Evolutionary conservation across 2,888 invertebrate genomes (phyloP), one percentile per base, ranked within the genome.

Genomic region (Xestia c-nigrum): DNA sequence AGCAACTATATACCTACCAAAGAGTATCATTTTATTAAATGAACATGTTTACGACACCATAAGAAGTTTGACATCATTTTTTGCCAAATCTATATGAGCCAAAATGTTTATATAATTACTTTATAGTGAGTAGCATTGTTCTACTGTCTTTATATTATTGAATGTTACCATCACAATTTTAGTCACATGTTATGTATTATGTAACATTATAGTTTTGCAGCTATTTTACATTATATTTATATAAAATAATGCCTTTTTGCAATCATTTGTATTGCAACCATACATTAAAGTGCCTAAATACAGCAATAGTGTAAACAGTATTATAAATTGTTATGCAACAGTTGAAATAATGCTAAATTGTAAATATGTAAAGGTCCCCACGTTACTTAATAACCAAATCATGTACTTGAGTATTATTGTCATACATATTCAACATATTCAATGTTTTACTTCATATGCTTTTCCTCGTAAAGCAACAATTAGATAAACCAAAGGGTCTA

Each of bases 1-100:
- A 68, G 71, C 74, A 80, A 76, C 52, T 70, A 68, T 75, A 77
- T 85, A 89, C 87, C 87, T 85, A 89, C 87, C 88, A 89, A 89
- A 87, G 87, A 88, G 74, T 84, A 76, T 81, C 72, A 82, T 85
- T 66, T 66, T 70, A 63, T 63, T 70, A 73, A 72, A 47, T 78
- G 55, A 75, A 72, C 80, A 68, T 76, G 55, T 78, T 78, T 74
- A 57, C 55, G 10, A 79, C 50, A 71, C 71, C 21, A 3, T 57
- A 55, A 38, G 52, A 67, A 70, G 50, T 82, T 72, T 67, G 50
- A 78, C 66, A 85, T 57, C 1, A 72, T 59, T 69, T 82, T 85
- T 76, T 80, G 84, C 88, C 87, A 88, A 88, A 88, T 78, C 66
- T 75, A 46, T 72, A 79, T 43, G 74, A 83, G 87, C 85, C 88